Conservation (phyloP, 1,140 invertebrate species). For the Bombus waltoni region DNA sequence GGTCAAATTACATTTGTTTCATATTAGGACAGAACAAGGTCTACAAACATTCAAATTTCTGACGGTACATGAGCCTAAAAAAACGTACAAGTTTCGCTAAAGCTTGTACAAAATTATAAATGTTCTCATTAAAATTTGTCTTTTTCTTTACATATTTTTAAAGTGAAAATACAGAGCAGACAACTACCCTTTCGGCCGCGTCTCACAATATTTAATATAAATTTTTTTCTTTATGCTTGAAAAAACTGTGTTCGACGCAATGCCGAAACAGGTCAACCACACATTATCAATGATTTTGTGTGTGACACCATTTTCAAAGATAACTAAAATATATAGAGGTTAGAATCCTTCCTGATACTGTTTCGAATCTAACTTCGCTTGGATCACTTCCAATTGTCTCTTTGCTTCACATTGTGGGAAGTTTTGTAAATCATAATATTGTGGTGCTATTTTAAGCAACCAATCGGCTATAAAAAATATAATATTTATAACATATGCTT, state of each 20-base stretch:
- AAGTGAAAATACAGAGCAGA: slow-evolving; percentile 51
- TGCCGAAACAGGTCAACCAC: slow-evolving; percentile 53
- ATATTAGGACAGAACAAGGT: slow-evolving; percentile 25
- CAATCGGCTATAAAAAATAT: slow-evolving; percentile 90
- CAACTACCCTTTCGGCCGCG: slow-evolving; percentile 1
- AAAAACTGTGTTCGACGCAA: slow-evolving; percentile 30
- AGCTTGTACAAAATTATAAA: slow-evolving; percentile 59
- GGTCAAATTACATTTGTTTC: slow-evolving; percentile 37
- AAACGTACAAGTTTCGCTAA: slow-evolving; percentile 32
- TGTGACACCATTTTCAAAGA: slow-evolving; percentile 57
- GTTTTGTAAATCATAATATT: slow-evolving; percentile 99
- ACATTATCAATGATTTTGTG: slow-evolving; percentile 47
- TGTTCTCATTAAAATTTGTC: slow-evolving; percentile 48
- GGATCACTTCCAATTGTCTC: slow-evolving; percentile 93
- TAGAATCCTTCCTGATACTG: slow-evolving; percentile 94
- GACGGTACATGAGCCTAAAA: slow-evolving; percentile 38
- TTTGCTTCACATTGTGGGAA: slow-evolving; percentile 99
- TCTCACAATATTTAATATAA: slow-evolving; percentile 38
- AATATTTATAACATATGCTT: not conserved
- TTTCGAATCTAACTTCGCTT: slow-evolving; percentile 92
- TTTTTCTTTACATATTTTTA: slow-evolving; percentile 39
- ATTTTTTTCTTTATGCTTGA: slow-evolving; percentile 46
- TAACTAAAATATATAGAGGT: slow-evolving; percentile 73
- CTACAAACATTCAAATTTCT: slow-evolving; percentile 49
- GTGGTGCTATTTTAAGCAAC: slow-evolving; percentile 97